Evolutionary conservation across 2,113 vertebrate species (phyloP).

Genomic region (Nerophis ophidion): DNA sequence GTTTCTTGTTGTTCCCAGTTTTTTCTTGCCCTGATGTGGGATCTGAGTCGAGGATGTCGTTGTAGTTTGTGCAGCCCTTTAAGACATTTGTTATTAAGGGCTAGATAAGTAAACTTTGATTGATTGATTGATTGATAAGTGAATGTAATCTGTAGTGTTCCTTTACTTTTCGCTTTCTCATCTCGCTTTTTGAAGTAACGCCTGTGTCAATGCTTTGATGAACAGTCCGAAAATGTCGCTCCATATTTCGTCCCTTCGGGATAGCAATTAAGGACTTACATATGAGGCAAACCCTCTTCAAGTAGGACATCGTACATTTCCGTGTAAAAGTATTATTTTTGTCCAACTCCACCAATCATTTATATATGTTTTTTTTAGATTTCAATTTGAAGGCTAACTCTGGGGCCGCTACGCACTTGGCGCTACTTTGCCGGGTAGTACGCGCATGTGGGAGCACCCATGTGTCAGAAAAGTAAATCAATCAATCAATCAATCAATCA

Average conservation of each 20-base stretch:
- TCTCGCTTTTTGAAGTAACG: constrained; percentile 7
- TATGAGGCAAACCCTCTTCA: not conserved
- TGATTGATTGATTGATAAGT: not conserved
- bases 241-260: not conserved
- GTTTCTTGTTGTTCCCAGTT: too few species aligned
- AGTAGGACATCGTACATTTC: not conserved
- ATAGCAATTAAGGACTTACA: not conserved
- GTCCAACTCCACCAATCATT: constrained; percentile 7
- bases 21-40: too few species aligned
- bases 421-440: not conserved
- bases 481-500: too few species aligned
- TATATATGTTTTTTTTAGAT: not conserved
- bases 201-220: not conserved
- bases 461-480: too few species aligned
- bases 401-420: not conserved
- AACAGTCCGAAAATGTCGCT: constrained; percentile 11
- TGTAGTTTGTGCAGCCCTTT: too few species aligned
- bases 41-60: too few species aligned
- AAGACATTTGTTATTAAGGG: too few species aligned
- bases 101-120: too few species aligned
- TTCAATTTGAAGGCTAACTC: not conserved
- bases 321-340: not conserved
- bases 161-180: constrained; percentile 26
- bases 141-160: not conserved
- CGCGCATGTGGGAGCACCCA: not conserved